Base-by-base conservation (phyloP, 2,113 vertebrate genomes). In the Pseudolaguvia tuberculata region DNA sequence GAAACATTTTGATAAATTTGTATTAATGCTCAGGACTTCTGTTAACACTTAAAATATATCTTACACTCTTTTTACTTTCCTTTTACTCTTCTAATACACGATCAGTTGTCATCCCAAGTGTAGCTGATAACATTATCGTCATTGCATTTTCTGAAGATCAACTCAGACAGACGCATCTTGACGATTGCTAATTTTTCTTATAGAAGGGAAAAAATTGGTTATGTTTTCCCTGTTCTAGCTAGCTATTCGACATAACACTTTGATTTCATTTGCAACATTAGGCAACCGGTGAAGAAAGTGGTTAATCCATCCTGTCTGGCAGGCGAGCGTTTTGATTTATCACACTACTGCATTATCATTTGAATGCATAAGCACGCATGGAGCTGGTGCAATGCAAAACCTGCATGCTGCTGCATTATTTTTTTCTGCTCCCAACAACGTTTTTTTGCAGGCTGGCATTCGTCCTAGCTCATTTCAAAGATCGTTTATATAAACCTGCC, bases 281-380 rank as follows among this genome's bases (percentile, higher is more conserved):
- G 57, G 66, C 52, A 25, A 7, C 61, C 65, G 52, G 15, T 45
- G 67, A 72, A 29, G 58, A 79, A 62, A 71, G 78, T 25, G 75
- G 78, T 83, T 79, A 75, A 82, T 76, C 72, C 9, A 0, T 81
- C 39, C 20, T 65, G 66, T 78, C 73, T 18, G 0, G 4, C 5
- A 18, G 70, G 15, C 56, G 63, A 73, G 83, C 47, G 66, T 83
- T 84, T 78, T 85, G 45, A 85, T 84, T 78, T 81, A 81, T 81
- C 71, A 29, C 14, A 63, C 70, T 23, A 29, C 25, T 42, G 65
- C 63, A 77, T 81, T 79, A 72, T 80, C 73, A 50, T 85, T 65
- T 72, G 66, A 84, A 80, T 80, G 45, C 76, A 83, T 85, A 80
- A 83, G 65, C 51, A 67, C 69, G 70, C 15, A 50, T 39, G 39